Evolutionary conservation across 2,888 invertebrate genomes (phyloP).

Genomic region (Apocheima hispidaria): DNA sequence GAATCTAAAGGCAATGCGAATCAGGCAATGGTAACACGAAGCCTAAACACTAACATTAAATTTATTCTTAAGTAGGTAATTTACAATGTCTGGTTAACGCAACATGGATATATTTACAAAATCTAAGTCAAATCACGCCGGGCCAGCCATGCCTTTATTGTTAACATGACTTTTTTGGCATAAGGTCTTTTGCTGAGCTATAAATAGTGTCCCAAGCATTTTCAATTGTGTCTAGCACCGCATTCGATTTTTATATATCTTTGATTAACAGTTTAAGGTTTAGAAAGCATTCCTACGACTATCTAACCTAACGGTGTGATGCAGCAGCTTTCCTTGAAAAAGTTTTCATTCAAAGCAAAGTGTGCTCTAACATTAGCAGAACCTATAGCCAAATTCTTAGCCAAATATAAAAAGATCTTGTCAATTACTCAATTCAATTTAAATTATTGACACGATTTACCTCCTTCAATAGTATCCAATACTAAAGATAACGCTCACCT

Average conservation of each 20-base stretch:
- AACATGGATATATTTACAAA: neutral
- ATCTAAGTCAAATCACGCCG: neutral
- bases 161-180: too few species aligned
- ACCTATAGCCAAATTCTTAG: neutral
- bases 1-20: too few species aligned
- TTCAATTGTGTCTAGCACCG: neutral
- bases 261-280: too few species aligned
- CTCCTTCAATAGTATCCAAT: neutral
- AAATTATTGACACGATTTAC: slow-evolving; percentile 3
- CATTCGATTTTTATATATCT: neutral
- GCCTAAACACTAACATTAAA: too few species aligned
- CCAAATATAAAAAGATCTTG: neutral
- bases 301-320: neutral
- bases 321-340: too few species aligned
- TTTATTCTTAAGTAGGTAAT: too few species aligned
- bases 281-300: too few species aligned
- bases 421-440: too few species aligned
- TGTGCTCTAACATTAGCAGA: too few species aligned
- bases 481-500: slow-evolving; percentile 16
- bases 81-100: neutral
- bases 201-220: neutral
- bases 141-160: slow-evolving; percentile 1
- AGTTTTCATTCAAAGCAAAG: too few species aligned
- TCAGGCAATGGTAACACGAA: too few species aligned
- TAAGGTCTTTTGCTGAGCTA: too few species aligned